Evolutionary conservation across 2,113 vertebrate genomes (phyloP).

Genomic region (Brachypodius melanocephalos): DNA sequence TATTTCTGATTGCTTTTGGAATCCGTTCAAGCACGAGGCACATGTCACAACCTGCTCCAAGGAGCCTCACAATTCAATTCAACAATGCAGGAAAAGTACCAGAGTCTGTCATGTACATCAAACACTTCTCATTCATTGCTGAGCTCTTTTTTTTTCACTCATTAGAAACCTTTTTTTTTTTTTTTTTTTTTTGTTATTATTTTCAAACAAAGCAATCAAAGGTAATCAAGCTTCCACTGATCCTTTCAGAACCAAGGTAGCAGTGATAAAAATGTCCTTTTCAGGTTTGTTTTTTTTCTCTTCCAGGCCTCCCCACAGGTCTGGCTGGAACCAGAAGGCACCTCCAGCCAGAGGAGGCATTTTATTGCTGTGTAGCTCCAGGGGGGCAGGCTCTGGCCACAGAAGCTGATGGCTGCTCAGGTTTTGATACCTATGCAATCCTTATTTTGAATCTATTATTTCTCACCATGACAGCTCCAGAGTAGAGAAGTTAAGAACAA

Average conservation of each 20-base stretch:
- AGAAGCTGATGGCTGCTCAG: neutral
- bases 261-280: neutral
- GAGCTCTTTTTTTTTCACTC: neutral
- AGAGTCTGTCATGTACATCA: neutral
- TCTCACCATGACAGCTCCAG: neutral
- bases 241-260: neutral
- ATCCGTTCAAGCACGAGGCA: neutral
- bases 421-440: neutral
- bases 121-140: neutral
- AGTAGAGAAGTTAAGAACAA: neutral
- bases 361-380: neutral
- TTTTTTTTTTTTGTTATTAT: neutral
- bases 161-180: neutral
- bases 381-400: neutral
- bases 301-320: neutral
- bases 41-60: neutral
- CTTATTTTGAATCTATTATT: neutral
- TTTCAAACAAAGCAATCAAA: neutral
- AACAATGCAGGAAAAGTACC: neutral
- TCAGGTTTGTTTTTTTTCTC: neutral
- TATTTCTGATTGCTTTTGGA: neutral
- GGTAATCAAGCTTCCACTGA: neutral
- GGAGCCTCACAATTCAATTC: neutral
- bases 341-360: neutral
- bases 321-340: neutral